These are phyloP conservation scores for Hartigia nigra DNA, from an alignment of 2,888 invertebrate species.

Conservation along the genomic window DNA sequence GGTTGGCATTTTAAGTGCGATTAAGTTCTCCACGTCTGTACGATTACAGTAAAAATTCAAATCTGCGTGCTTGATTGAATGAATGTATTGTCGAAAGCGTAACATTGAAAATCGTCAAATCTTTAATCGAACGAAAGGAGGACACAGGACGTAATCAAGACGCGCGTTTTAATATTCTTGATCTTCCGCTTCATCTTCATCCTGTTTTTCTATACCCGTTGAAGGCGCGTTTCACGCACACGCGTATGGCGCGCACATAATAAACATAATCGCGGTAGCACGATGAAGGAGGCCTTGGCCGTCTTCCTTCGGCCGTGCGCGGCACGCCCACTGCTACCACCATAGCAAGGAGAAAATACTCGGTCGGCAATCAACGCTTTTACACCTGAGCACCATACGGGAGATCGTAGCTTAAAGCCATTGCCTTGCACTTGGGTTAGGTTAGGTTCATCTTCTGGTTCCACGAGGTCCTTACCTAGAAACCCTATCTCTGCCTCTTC, in stretches of 20 bases:
- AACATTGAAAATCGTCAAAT: conserved; percentile 22
- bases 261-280: conserved; percentile 61
- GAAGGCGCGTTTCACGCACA: not conserved
- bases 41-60: not conserved
- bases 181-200: conserved; percentile 9
- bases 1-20: not conserved
- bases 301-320: conserved; percentile 60
- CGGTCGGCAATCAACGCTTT: conserved; percentile 62
- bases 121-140: conserved; percentile 15
- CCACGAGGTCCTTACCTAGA: not conserved
- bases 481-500: not conserved
- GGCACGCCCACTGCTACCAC: conserved; percentile 63
- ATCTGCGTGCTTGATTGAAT: not conserved
- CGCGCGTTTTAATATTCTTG: not conserved
- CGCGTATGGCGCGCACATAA: conserved; percentile 34
- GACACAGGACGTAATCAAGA: conserved; percentile 11
- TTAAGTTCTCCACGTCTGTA: not conserved
- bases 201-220: conserved; percentile 1
- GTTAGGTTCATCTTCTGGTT: not conserved
- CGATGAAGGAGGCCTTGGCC: conserved; percentile 59
- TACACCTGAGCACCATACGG: conserved; percentile 57
- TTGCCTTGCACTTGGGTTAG: not conserved
- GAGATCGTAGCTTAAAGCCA: not conserved
- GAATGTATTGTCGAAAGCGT: not conserved
- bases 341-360: conserved; percentile 55